Base-by-base conservation (phyloP, 37 sponge, comb jelly and placozoan genomes). In the Agelas oroides region DNA sequence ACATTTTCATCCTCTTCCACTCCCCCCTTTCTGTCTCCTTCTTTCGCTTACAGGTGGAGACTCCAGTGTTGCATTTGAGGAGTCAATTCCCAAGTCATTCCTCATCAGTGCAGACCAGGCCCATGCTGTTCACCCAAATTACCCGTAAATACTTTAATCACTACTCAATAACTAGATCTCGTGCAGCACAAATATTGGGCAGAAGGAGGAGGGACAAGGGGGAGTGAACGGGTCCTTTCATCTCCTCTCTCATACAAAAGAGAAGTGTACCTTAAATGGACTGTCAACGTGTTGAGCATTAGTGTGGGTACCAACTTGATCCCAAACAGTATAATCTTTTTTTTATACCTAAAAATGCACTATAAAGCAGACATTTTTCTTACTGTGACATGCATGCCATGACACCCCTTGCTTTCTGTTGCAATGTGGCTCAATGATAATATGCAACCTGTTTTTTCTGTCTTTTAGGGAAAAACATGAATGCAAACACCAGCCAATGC, bases 41-140 rank as follows among this genome's bases (percentile, higher is more conserved):
- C 12, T 13, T n/a, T 38, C 37, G 40, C 24, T 36, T 8, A 71
- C 53, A 21, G 53, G 58, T 55, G 72, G 73, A 16, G 92, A 60
- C 18, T 77, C 81, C 55, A 53, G 86, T 24, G 87, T 65, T 58
- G 84, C 91, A 5, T 90, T 94, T 82, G 96, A 95, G 63, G 88
- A 87, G 46, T 78, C 95, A 41, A 87, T 98, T 5, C 76, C 96
- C n/a, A 93, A 95, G 58, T 95, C 96, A 17, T 89, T 93, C 62
- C 84, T 98, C n/a, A 67, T 98, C 80, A 89, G 90, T 71, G 94
- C 96, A 70, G 98, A 98, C 62, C 98, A 98, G 66, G 98, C 94
- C 12, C 98, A 98, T 78, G 96, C 94, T 25, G 67, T 95, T 30
- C 98, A 98, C 63, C 98, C 98, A 32, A 98, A 98, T 72, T 98